Percentiles rank a stretch among this genome's conserved stretches.
Evolutionary conservation across 2,888 invertebrate species (phyloP).

Genomic region (Stegophylla sp.): DNA sequence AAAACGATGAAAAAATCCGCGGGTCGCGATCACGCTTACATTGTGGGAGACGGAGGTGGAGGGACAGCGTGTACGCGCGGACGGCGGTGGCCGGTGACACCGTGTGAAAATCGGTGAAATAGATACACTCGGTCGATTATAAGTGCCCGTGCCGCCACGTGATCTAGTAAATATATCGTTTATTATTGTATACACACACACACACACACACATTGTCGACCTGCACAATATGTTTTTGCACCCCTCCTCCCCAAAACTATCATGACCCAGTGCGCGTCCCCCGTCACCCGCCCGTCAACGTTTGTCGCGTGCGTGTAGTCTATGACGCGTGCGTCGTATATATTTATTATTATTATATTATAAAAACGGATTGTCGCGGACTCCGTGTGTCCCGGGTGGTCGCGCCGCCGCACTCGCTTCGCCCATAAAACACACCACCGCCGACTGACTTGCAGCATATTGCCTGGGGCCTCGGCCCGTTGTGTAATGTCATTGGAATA

Average conservation of each 20-base stretch:
- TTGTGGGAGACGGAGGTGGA: not conserved
- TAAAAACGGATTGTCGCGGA: slow-evolving; percentile 43
- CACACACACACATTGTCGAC: slow-evolving; percentile 22
- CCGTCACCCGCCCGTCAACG: not conserved
- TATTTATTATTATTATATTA: no score
- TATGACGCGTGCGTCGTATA: slow-evolving; percentile 47
- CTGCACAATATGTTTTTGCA: slow-evolving; percentile 55
- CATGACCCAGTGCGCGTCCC: not conserved
- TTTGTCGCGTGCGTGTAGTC: not conserved
- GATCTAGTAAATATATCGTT: slow-evolving; percentile 58
- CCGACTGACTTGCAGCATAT: slow-evolving; percentile 8
- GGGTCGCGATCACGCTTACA: not conserved
- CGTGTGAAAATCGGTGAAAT: slow-evolving; percentile 58
- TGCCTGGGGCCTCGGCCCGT: not conserved
- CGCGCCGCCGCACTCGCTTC: not conserved
- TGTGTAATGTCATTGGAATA: no score
- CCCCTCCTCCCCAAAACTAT: not conserved
- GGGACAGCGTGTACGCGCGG: not conserved
- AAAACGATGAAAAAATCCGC: not conserved
- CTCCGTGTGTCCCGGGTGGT: not conserved
- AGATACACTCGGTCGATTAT: slow-evolving; percentile 55
- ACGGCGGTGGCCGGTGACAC: not conserved
- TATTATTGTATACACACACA: slow-evolving; percentile 39
- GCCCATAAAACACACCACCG: slow-evolving; percentile 2
- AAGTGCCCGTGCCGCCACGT: slow-evolving; percentile 47